Evolutionary conservation across 2,113 vertebrate genomes (phyloP), one percentile per base, ranked within the genome.

Genomic region (Sinocyclocheilus anophthalmus): DNA sequence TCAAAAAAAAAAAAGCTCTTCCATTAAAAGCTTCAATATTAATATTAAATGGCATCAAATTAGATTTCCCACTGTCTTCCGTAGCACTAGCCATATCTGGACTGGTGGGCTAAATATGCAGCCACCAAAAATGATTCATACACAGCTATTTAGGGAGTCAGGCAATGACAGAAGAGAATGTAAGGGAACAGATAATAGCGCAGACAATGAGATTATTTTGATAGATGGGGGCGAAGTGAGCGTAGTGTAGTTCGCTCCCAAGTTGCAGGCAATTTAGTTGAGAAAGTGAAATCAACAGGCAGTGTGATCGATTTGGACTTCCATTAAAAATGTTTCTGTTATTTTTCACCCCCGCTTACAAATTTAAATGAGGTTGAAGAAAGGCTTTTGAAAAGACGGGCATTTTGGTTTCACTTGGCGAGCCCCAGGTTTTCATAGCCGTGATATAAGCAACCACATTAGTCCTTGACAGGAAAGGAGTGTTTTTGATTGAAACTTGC

Each of bases 371-470:
- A 16, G 48, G n/a, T 80, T 84, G 89, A 85, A 48, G 86, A 81
- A 84, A n/a, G 63, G 42, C 81, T 55, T 88, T 84, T n/a, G 37
- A 87, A 69, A n/a, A n/a, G 87, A 85, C n/a, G 83, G 84, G 81
- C 84, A 83, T 63, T 72, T 59, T n/a, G 72, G 86, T 89, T n/a
- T n/a, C 88, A 88, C 87, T 85, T 59, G 81, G 85, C 87, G 85
- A 91, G 69, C 82, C n/a, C 87, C n/a, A 86, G 88, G n/a, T 90
- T 89, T 89, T 70, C 76, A 86, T 80, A 65, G 86, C 24, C 18
- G 75, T 94, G 93, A 94, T 93, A 92, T 93, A 94, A 87, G 88
- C 91, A 88, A 90, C 88, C 91, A 90, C 7, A n/a, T n/a, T n/a
- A n/a, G n/a, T n/a, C n/a, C n/a, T n/a, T n/a, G n/a, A n/a, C n/a